phyloP scores from a whole-genome alignment of 2,113 vertebrate genomes.

The Diglossa brunneiventris region DNA sequence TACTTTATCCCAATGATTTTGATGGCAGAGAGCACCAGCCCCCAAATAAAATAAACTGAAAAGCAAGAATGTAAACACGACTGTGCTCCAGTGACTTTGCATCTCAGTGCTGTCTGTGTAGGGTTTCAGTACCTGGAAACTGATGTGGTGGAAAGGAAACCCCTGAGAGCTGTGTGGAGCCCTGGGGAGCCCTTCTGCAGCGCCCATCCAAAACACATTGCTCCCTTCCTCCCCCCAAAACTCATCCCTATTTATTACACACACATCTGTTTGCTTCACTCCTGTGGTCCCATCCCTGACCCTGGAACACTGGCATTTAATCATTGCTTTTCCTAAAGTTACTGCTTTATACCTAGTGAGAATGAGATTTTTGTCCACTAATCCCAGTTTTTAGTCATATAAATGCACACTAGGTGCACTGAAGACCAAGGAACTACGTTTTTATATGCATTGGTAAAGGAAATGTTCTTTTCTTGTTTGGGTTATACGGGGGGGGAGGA shows the following conservation, averaged over 20 bases:
- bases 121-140: neutral
- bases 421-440: neutral
- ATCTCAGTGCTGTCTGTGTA: neutral
- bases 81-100: neutral
- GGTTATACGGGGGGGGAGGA: neutral
- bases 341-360: neutral
- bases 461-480: slow-evolving; percentile 28
- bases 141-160: neutral
- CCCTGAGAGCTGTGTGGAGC: neutral
- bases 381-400: neutral
- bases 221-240: neutral
- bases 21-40: neutral
- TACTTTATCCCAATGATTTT: neutral
- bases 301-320: neutral
- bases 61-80: neutral
- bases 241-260: neutral
- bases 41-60: neutral
- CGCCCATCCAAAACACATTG: neutral
- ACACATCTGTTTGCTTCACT: neutral
- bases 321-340: neutral
- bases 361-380: neutral
- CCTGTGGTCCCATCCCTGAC: neutral
- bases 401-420: neutral
- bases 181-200: neutral
- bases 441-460: neutral